A percentile compares a stretch with the other conserved stretches of the same genome.
Conservation (phyloP, 2,888 invertebrate genomes). For the Sericinus montela region DNA sequence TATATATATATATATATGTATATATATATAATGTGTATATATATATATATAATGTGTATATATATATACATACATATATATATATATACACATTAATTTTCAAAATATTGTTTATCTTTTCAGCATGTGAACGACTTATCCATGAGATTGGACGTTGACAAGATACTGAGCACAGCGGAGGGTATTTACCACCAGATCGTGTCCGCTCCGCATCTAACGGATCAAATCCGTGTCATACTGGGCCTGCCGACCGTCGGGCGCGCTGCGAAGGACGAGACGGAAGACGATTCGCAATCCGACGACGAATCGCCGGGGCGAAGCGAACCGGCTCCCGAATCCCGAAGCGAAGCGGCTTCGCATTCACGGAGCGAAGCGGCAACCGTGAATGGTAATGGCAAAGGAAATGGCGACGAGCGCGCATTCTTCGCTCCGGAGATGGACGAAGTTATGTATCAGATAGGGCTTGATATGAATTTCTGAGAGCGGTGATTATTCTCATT, state of each 20-base stretch:
- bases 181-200: slow-evolving; percentile 94
- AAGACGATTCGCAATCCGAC: slow-evolving; percentile 23
- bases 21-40: no score
- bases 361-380: slow-evolving; percentile 19
- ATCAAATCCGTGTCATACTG: slow-evolving; percentile 84
- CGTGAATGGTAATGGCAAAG: slow-evolving; percentile 38
- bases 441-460: slow-evolving; percentile 80
- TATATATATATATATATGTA: no score
- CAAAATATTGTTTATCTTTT: slow-evolving; percentile 24
- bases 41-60: no score
- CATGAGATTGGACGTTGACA: slow-evolving; percentile 89
- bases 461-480: slow-evolving; percentile 77
- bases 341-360: background rate
- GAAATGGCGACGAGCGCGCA: slow-evolving; percentile 28
- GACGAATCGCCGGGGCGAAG: slow-evolving; percentile 21
- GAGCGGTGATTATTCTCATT: slow-evolving; percentile 25
- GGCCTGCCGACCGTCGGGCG: slow-evolving; percentile 69
- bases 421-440: slow-evolving; percentile 55
- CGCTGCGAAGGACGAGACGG: slow-evolving; percentile 51
- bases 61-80: no score
- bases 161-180: slow-evolving; percentile 91
- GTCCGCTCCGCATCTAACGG: slow-evolving; percentile 83
- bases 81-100: no score
- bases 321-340: background rate
- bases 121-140: slow-evolving; percentile 98